Evolutionary conservation across 1,140 invertebrate genomes (phyloP).

Genomic region (Chionoecetes opilio): DNA sequence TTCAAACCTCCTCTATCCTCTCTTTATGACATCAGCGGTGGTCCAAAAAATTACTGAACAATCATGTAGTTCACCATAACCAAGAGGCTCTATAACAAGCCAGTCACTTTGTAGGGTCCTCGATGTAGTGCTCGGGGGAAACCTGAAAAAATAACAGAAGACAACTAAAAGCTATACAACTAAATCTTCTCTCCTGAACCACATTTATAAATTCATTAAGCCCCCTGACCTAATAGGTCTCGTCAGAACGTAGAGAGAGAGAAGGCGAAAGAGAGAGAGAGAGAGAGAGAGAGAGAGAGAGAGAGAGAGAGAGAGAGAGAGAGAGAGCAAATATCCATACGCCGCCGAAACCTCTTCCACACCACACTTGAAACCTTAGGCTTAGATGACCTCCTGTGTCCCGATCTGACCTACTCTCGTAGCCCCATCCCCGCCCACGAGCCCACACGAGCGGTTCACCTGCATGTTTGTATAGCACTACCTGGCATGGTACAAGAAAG

Average conservation of each 20-base stretch:
- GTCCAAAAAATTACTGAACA: not conserved
- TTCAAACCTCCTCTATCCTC: not conserved
- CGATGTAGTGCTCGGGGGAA: not conserved
- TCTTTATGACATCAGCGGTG: not conserved
- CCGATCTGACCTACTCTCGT: not conserved
- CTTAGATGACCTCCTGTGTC: not conserved
- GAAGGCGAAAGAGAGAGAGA: too few species aligned
- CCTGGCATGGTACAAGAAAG: not conserved
- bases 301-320: too few species aligned
- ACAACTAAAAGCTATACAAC: not conserved
- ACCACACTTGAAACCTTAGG: not conserved
- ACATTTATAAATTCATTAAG: constrained; percentile 11
- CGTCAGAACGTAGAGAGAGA: too few species aligned
- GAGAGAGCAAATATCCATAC: not conserved
- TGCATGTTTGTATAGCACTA: too few species aligned
- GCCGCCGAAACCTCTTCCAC: not conserved
- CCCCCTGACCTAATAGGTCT: constrained; percentile 1
- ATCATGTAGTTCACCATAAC: not conserved
- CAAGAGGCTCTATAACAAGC: not conserved
- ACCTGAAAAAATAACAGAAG: not conserved
- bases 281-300: too few species aligned
- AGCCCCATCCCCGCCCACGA: not conserved
- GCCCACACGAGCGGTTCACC: too few species aligned
- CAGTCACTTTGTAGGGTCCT: not conserved
- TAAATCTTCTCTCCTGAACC: not conserved